Conservation (phyloP, 2,888 invertebrate genomes). For the Gryllus longicercus region DNA sequence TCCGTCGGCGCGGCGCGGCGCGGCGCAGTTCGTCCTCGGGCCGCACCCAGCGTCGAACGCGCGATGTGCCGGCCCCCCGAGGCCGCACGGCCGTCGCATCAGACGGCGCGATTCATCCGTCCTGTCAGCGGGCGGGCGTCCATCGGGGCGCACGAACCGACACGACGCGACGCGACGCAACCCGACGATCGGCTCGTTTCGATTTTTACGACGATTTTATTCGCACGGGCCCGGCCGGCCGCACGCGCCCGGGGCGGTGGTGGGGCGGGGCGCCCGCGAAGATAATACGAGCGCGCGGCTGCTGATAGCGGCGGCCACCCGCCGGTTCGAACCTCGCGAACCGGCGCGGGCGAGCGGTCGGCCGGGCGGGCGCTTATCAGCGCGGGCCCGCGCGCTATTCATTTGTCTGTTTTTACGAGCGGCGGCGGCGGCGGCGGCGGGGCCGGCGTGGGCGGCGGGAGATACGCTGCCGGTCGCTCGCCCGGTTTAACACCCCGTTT, state of each 20-base stretch:
- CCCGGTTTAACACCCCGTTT: slow-evolving; percentile 17
- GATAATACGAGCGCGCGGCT: neutral
- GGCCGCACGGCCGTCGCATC: neutral
- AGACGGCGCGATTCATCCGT: neutral
- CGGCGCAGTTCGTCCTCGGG: too few species aligned
- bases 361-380: neutral
- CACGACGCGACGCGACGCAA: neutral
- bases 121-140: neutral
- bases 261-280: neutral
- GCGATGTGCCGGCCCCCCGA: neutral
- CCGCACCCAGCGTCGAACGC: too few species aligned
- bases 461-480: neutral
- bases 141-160: neutral
- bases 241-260: neutral
- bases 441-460: neutral
- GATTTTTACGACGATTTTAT: slow-evolving; percentile 8
- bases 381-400: neutral
- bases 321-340: neutral
- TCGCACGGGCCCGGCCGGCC: neutral
- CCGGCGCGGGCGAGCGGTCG: neutral
- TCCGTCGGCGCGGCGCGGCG: too few species aligned
- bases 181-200: neutral
- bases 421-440: neutral
- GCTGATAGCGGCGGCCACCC: neutral
- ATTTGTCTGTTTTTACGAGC: slow-evolving; percentile 17